These are phyloP conservation scores for Prunella himalayana DNA, from an alignment of 2,113 vertebrate genomes.

Conservation along the genomic window DNA sequence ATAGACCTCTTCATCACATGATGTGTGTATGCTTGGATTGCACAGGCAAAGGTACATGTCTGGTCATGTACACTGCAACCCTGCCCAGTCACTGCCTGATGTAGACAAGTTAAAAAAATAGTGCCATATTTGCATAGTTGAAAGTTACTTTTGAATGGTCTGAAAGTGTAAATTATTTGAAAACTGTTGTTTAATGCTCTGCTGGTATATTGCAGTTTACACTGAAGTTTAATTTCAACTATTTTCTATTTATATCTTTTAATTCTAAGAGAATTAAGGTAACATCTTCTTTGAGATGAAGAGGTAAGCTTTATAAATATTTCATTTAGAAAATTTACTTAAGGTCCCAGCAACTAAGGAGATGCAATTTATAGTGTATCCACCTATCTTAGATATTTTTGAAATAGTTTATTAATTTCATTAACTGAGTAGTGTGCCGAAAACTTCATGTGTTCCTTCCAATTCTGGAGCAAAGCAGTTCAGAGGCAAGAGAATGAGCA, in stretches of 20 bases:
- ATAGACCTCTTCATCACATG: background rate
- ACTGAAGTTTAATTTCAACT: background rate
- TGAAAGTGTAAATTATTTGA: background rate
- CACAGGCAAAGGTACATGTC: background rate
- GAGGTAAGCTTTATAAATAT: background rate
- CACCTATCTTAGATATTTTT: background rate
- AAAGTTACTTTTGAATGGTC: background rate
- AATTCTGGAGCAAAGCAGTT: background rate
- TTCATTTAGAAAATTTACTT: background rate
- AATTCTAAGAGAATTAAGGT: background rate
- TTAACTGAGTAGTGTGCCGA: background rate
- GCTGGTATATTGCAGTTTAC: background rate
- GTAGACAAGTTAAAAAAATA: background rate
- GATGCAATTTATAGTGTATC: background rate
- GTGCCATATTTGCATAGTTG: background rate
- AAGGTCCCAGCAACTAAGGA: background rate
- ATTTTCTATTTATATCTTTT: background rate
- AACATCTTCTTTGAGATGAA: background rate
- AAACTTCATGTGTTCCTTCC: background rate
- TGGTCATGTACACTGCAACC: background rate
- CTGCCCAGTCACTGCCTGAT: background rate
- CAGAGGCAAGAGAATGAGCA: background rate
- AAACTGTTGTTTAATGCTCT: background rate
- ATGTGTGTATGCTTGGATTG: background rate
- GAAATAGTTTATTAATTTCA: background rate